Base-by-base conservation (phyloP, 2,888 invertebrate species). In the Clostera curtula region DNA sequence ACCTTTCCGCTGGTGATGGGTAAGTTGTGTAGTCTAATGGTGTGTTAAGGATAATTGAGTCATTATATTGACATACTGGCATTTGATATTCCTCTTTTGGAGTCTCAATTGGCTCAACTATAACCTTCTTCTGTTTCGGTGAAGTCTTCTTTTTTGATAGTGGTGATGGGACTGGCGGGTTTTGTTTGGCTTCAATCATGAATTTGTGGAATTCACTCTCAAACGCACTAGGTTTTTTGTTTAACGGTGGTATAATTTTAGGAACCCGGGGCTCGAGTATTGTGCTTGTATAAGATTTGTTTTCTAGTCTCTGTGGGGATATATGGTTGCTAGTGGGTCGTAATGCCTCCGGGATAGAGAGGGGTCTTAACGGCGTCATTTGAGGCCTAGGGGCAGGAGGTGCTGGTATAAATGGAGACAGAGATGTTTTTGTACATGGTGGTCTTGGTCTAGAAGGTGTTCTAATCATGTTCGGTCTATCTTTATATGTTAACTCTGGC, bases 161-260 rank as follows among this genome's bases (percentile, higher is more conserved):
- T 0, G 21, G 31, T 14, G 19, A 14, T 9, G n/a, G 7, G 7
- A 6, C 19, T 12, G 1, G 3, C 3, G 21, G 7, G 0, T 20
- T 30, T n/a, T 33, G 24, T 4, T 30, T 20, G 2, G 7, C 35
- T 2, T n/a, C 14, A 8, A 45, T 29, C 75, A 80, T 77, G 27
- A 83, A 83, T 36, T 76, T 80, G 26, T 73, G 63, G 37, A 79
- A 83, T 39, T 82, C 83, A 0, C 64, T 61, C 34, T 75, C 68
- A 24, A 79, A 83, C 0, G 80, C 79, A n/a, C 61, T 76, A 0
- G 77, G 76, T 17, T 73, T 71, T 34, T 76, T 80, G 29, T 79
- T 73, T 0, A 79, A 43, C 0, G 79, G 79, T 9, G 57, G 53
- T 2, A 76, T 24, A 0, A 56, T 38, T 17, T 64, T 57, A 0